Base-by-base conservation (phyloP, 2,888 invertebrate genomes). In the Harpagoxenus sublaevis region DNA sequence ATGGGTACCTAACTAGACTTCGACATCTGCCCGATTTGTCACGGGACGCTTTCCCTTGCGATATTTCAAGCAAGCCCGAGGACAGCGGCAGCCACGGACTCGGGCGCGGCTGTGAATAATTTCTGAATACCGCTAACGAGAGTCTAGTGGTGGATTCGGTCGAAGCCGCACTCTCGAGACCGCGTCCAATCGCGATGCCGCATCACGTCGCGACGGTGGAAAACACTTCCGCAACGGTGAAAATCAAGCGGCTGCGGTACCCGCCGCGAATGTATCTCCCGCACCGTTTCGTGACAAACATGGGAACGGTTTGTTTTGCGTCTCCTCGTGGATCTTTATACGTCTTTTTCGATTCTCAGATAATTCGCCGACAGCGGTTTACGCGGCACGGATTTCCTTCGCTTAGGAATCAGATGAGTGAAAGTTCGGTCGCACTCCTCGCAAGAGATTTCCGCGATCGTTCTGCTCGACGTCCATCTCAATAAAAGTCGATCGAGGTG, bases 121-220 rank as follows among this genome's bases (percentile, higher is more conserved):
- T 93, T 93, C 87, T 94, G 93, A 94, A 94, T 94, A 89, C 89
- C 91, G 90, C 94, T 94, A 94, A 94, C 94, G 94, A 94, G 94
- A 92, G 91, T 93, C 90, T 92, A 92, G 92, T 92, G 91, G 90
- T 89, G 88, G 89, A 88, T 91, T 85, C 85, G 89, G 86, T 88
- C 86, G 83, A 75, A 83, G 86, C 68, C 83, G 71, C 77, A 78
- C 83, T 85, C 86, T 85, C 82, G 62, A 66, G 51, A 57, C 86
- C 89, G 86, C 51, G 77, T 86, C 90, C 78, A 90, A 90, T 90
- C 83, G 87, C 53, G 65, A 73, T n/a, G 81, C 85, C 62, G 74
- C 62, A 74, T 74, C 62, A 74, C n/a, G 42, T 10, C 78, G 66
- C 53, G 74, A 60, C 51, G 53, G 65, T 74, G 65, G 57, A 60